Evolutionary conservation across 2,113 vertebrate species (phyloP), one percentile per base, ranked within the genome.

Genomic region (Phainopepla nitens): DNA sequence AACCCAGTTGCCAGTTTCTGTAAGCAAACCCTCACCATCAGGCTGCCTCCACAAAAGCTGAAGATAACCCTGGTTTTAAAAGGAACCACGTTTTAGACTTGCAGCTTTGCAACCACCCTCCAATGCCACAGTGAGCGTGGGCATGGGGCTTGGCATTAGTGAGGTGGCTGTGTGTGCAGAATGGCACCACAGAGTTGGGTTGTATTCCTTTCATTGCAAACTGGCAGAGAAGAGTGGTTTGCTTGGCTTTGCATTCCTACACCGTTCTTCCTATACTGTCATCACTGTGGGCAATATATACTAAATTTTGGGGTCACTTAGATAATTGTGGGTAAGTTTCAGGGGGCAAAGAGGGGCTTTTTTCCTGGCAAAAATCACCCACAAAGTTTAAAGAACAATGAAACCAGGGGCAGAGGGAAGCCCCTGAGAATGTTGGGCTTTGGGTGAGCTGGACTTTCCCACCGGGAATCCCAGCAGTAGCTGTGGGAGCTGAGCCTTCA

Each of bases 71-170:
- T 21, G 5, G 9, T 58, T 71, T 84, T 39, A 7, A 17, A 65
- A 77, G 72, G 29, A 69, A 29, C 4, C 11, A 4, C 3, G 3
- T 31, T 86, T 39, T 35, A 47, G 64, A 58, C 14, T 66, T 53
- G 2, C 1, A 50, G 35, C n/a, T 57, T 87, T 82, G 28, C 25
- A 39, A 41, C 51, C 41, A 19, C 50, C 33, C 24, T 53, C 66
- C 0, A 4, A 6, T 9, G 15, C 27, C 39, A 2, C 24, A 5
- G 78, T 15, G 24, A 6, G 2, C 1, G 49, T 19, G 41, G 57
- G 41, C 0, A 0, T 0, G 2, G 31, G 10, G 57, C 49, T 66
- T 1, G 4, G 42, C 3, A 2, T n/a, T 8, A 8, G 35, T 3
- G 11, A 53, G 42, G 13, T 6, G 41, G 33, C 42, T 42, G 27